Evolutionary conservation across 2,113 vertebrate species (phyloP).

Genomic region (Cisticola juncidis): DNA sequence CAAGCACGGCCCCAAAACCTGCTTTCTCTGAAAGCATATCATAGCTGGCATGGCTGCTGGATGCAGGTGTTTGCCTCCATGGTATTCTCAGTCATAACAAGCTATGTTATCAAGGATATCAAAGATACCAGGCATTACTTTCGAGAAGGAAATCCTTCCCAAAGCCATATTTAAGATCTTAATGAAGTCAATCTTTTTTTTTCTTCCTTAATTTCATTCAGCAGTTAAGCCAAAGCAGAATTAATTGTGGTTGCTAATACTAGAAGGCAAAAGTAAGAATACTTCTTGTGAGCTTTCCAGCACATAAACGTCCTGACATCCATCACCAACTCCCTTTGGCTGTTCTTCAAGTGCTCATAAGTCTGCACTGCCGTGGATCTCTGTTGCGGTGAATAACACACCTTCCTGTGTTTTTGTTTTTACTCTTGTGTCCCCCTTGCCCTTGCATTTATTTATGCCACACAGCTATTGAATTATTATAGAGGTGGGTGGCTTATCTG

Average conservation of each 20-base stretch:
- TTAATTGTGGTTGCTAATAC: conserved; percentile 1
- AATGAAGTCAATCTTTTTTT: not conserved
- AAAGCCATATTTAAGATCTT: not conserved
- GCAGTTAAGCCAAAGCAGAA: not conserved
- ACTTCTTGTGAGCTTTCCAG: not conserved
- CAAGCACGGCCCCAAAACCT: not conserved
- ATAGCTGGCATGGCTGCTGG: not conserved
- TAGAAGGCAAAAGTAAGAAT: conserved; percentile 15
- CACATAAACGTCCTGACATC: not conserved
- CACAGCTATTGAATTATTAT: not conserved
- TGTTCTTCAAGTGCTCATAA: not conserved
- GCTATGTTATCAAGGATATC: not conserved
- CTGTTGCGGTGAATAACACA: not conserved
- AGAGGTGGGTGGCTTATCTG: not conserved
- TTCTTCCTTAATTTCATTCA: not conserved
- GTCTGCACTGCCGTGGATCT: not conserved
- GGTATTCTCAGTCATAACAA: not conserved
- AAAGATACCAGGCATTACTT: not conserved
- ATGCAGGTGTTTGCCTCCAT: not conserved
- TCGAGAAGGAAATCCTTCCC: not conserved
- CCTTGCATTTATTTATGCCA: not conserved
- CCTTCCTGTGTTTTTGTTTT: not conserved
- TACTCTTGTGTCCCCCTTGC: not conserved
- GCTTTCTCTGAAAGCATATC: not conserved
- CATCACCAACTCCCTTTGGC: not conserved